phyloP scores from a whole-genome alignment of 2,113 vertebrate genomes.

The Indicator indicator region DNA sequence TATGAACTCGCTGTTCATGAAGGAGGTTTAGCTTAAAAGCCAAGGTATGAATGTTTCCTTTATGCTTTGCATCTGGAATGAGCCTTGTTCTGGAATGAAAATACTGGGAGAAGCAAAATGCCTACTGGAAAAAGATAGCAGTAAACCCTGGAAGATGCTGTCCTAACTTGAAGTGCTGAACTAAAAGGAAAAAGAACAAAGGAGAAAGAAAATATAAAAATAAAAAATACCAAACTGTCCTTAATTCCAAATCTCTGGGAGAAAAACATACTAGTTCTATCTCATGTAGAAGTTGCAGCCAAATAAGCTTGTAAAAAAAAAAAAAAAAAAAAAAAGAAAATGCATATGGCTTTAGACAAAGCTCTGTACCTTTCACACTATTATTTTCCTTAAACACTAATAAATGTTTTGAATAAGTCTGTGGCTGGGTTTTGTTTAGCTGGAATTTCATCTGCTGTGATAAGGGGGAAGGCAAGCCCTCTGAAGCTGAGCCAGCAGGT shows the following conservation, averaged over 20 bases:
- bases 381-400: constrained; percentile 71
- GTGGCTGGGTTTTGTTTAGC: neutral
- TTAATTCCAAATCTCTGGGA: constrained; percentile 66
- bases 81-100: constrained; percentile 65
- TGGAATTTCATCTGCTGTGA: neutral
- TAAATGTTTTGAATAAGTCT: constrained; percentile 69
- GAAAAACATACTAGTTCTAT: constrained; percentile 48
- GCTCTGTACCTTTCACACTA: constrained; percentile 57
- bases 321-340: constrained; percentile 5
- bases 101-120: constrained; percentile 28
- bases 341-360: constrained; percentile 49
- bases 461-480: constrained; percentile 3
- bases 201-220: neutral
- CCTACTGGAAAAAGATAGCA: constrained; percentile 57
- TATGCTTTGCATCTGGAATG: constrained; percentile 61
- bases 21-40: constrained; percentile 73
- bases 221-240: neutral
- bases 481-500: constrained; percentile 32
- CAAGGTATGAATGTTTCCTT: constrained; percentile 72
- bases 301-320: constrained; percentile 29
- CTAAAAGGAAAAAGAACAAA: constrained; percentile 1
- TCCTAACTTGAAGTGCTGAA: constrained; percentile 44
- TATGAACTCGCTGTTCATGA: constrained; percentile 64
- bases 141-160: constrained; percentile 53
- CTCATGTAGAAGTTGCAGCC: constrained; percentile 48